phyloP scores from a whole-genome alignment of 1,140 invertebrate species.

The Drosophila nebulosa region DNA sequence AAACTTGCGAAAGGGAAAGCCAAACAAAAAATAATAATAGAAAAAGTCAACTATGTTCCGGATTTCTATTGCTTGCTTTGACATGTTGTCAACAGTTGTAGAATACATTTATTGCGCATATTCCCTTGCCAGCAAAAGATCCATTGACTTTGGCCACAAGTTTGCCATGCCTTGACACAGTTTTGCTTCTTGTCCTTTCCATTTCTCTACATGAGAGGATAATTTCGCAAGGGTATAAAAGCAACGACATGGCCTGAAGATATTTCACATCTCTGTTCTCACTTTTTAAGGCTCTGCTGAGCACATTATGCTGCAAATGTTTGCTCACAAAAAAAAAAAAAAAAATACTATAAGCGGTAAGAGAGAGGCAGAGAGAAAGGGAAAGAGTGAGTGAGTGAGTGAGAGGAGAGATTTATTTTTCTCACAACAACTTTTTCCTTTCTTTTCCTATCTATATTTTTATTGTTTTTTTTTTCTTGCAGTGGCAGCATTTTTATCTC shows the following conservation, averaged over 20 bases:
- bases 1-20: neutral
- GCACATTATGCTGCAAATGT: constrained; percentile 32
- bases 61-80: constrained; percentile 48
- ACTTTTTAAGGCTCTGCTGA: constrained; percentile 25
- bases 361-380: too few species aligned
- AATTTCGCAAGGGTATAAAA: neutral
- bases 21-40: neutral
- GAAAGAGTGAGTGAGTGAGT: neutral
- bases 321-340: constrained; percentile 19
- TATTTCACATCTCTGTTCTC: neutral
- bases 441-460: neutral
- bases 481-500: constrained; percentile 14
- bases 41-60: neutral
- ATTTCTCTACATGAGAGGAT: too few species aligned
- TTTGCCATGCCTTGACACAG: too few species aligned
- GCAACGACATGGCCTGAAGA: neutral
- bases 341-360: neutral
- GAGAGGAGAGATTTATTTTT: neutral
- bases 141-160: neutral
- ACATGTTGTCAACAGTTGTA: constrained; percentile 53
- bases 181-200: too few species aligned
- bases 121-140: neutral
- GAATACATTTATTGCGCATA: constrained; percentile 14
- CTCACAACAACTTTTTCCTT: neutral
- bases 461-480: constrained; percentile 4